Evolutionary conservation across 2,797 vertebrate genomes (phyloP).

Genomic region (Vireo griseus): DNA sequence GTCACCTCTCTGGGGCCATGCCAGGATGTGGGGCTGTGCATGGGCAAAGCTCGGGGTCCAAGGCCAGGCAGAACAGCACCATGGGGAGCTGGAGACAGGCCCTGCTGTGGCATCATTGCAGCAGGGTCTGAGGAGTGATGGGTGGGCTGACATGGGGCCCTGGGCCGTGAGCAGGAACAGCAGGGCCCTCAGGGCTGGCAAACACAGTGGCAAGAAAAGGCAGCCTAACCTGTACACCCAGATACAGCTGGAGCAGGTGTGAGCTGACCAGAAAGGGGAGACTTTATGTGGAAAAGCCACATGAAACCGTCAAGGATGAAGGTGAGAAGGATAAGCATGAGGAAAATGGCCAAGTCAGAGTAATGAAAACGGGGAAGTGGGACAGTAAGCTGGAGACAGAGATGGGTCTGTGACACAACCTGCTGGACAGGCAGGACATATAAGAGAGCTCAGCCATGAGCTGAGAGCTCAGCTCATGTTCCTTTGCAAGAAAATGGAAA

Average conservation of each 20-base stretch:
- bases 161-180: not conserved
- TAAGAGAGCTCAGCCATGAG: not conserved
- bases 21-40: fast-evolving
- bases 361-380: not conserved
- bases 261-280: not conserved
- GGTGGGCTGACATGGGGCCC: fast-evolving
- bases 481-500: not conserved
- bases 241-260: fast-evolving
- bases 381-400: not conserved
- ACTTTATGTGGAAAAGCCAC: not conserved
- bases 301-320: not conserved
- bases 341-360: not conserved
- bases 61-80: not conserved
- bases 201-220: not conserved
- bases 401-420: not conserved
- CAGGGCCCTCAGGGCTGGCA: not conserved
- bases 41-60: not conserved
- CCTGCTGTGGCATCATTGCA: fast-evolving
- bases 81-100: fast-evolving
- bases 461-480: not conserved
- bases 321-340: not conserved
- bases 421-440: not conserved
- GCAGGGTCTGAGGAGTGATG: not conserved
- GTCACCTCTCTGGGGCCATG: not conserved
- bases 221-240: not conserved